Base-by-base conservation (phyloP, 2,113 vertebrate species). In the Canis aureus region DNA sequence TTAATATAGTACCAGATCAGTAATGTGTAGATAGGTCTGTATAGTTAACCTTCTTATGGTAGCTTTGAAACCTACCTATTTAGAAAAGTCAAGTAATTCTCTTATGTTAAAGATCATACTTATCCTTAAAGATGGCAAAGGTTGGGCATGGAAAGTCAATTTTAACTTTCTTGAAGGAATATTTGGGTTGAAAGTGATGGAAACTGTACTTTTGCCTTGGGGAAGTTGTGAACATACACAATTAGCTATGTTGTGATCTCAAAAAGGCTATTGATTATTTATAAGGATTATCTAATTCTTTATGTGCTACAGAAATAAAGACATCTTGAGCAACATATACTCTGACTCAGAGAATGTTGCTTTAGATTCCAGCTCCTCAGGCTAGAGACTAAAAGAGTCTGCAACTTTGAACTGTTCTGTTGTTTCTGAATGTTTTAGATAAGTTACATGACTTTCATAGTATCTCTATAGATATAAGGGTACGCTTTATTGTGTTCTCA, bases 121-220 rank as follows among this genome's bases (percentile, higher is more conserved):
- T 80, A 17, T 29, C 19, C 35, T 38, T 91, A 66, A 86, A 90
- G 51, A 82, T 66, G 38, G 20, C 29, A 73, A 60, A 78, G 6
- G 6, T 96, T 84, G 38, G 23, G 12, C 22, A 64, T 86, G 17
- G 43, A 83, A 97, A 73, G 66, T 94, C 69, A 82, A 17, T 71
- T 90, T 95, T 85, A 92, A 59, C 11, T 82, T 96, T 93, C 55
- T 76, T 80, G 32, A 95, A 57, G 32, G 60, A 91, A 15, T 81
- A 67, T 60, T 85, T 92, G 74, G 49, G 16, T 83, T 71, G 27
- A 83, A 90, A 93, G 29, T 32, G 38, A 74, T 67, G 53, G 49
- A 91, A 84, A 60, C 62, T 89, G 10, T 64, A 32, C 69, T 57
- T 87, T n/a, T 96, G 62, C 35, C 23, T 53, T 83, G 67, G 81